Evolutionary conservation across 2,113 vertebrate species (phyloP).

Genomic region (Mus spicilegus): DNA sequence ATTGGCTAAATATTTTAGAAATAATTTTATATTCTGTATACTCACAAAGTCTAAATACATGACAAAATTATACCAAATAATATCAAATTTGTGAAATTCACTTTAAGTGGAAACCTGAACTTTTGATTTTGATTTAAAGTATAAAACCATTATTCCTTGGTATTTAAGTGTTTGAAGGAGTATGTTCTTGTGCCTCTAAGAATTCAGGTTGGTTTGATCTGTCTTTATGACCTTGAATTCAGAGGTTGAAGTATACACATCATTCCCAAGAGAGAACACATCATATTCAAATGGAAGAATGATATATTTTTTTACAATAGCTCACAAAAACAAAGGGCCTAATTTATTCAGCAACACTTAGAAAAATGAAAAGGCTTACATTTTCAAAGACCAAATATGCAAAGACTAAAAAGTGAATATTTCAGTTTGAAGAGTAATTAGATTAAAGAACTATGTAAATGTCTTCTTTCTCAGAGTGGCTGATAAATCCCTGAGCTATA

Average conservation of each 20-base stretch:
- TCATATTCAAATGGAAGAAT: neutral
- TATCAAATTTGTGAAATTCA: neutral
- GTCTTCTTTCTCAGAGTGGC: constrained; percentile 42
- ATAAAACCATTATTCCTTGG: neutral
- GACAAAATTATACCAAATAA: neutral
- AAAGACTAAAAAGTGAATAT: constrained; percentile 39
- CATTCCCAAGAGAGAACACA: constrained; percentile 24
- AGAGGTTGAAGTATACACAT: neutral
- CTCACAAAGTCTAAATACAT: neutral
- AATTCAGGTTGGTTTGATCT: constrained; percentile 27
- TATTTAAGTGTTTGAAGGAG: neutral
- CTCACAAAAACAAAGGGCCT: neutral
- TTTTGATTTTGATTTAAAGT: neutral
- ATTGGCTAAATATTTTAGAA: neutral
- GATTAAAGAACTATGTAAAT: constrained; percentile 64
- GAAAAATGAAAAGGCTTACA: neutral
- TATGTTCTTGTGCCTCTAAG: neutral
- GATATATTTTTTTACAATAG: neutral
- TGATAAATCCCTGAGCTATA: constrained; percentile 61
- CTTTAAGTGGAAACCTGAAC: no score
- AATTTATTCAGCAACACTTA: constrained; percentile 46
- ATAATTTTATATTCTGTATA: constrained; percentile 1
- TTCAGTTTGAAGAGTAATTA: constrained; percentile 62
- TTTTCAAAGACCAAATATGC: constrained; percentile 7
- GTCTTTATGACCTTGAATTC: neutral